Evolutionary conservation across 2,113 vertebrate genomes (phyloP).

Genomic region (Eclectus roratus): DNA sequence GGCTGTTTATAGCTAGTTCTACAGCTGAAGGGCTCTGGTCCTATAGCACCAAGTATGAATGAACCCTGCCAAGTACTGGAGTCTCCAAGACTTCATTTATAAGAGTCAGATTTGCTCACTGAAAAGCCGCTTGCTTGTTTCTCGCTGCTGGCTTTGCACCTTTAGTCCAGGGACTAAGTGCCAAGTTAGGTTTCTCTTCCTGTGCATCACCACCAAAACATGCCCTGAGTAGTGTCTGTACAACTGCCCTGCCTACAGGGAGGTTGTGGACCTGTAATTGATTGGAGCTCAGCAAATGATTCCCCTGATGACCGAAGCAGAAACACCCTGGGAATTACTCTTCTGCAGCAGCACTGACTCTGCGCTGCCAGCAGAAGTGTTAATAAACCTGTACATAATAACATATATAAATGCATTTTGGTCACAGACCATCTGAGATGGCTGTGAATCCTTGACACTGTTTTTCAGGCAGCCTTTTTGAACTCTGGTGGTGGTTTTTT

Average conservation of each 20-base stretch:
- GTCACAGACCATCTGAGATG: background rate
- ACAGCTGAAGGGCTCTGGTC: background rate
- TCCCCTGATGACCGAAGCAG: background rate
- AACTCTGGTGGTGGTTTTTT: background rate
- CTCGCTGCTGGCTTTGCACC: background rate
- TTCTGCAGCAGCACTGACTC: background rate
- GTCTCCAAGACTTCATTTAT: background rate
- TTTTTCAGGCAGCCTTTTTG: background rate
- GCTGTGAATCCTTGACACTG: background rate
- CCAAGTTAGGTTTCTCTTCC: background rate
- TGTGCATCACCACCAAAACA: background rate
- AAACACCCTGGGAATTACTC: background rate
- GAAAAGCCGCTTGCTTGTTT: background rate
- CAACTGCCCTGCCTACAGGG: background rate
- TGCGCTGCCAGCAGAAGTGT: background rate
- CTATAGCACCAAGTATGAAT: background rate
- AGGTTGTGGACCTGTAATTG: background rate
- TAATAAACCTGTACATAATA: background rate
- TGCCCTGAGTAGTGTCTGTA: background rate
- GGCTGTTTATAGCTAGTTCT: background rate
- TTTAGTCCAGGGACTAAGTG: background rate
- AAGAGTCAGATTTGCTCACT: background rate
- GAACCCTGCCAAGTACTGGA: background rate
- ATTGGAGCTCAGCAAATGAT: background rate
- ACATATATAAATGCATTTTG: background rate